Evolutionary conservation across 2,797 vertebrate species (phyloP), one percentile per base, ranked within the genome.

Genomic region (Euthynnus affinis): DNA sequence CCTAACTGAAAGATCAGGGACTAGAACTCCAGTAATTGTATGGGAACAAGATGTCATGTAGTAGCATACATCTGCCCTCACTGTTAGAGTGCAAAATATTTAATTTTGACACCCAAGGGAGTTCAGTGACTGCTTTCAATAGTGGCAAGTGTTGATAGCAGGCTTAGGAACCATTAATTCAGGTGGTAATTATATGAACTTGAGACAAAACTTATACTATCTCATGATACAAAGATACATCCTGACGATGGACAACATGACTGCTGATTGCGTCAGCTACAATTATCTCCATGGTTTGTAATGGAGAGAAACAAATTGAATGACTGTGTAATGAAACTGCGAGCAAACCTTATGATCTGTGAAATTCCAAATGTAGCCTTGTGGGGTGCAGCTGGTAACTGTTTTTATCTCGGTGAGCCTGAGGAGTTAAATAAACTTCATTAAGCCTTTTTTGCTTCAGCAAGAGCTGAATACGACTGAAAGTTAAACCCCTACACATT

Each of bases 371-470:
- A 90, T 84, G 88, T 82, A 72, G 85, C 89, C 87, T 84, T 22
- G 72, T 88, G 87, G 80, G 78, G 85, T 93, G 90, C 94, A 96
- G 95, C 95, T 95, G 96, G 87, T 94, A 95, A 95, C 94, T 91
- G 94, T 96, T 96, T 97, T 95, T 96, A 96, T 96, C 94, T 93
- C 86, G 91, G 91, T 90, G 90, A 94, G 94, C 95, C 95, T 68
- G 94, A 88, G 92, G 96, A 96, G 95, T 95, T 95, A 81, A 90
- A 94, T 90, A 90, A 92, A 91, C 89, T 93, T 93, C 86, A 92
- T 91, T 89, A 88, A 86, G 86, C 89, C 22, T 44, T 59, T 32
- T 48, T 49, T 48, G 91, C 94, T 88, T 93, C 93, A 93, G 88
- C 94, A 90, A 66, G 57, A 82, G 78, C 80, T 83, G 81, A 88